Evolutionary conservation across 2,888 invertebrate genomes (phyloP).

Genomic region (Rhorus exstirpatorius): DNA sequence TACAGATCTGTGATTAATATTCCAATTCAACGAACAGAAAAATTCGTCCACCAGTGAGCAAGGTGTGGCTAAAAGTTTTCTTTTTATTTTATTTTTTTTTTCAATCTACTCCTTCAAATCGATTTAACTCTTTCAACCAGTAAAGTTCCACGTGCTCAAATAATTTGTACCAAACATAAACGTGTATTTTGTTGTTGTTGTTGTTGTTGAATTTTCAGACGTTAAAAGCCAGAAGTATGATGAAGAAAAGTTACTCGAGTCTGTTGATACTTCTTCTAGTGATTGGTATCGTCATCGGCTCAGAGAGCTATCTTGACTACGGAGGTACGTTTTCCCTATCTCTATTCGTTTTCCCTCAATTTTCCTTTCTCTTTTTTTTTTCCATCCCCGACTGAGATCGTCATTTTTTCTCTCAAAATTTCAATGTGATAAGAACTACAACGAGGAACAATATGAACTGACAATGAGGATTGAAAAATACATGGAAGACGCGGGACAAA

Average conservation of each 20-base stretch:
- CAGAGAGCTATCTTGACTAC: slow-evolving; percentile 80
- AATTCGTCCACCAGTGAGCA: no score
- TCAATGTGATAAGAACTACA: background rate
- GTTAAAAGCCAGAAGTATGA: slow-evolving; percentile 70
- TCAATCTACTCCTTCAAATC: background rate
- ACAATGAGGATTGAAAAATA: slow-evolving; percentile 12
- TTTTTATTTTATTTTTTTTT: background rate
- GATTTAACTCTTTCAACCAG: slow-evolving; percentile 1
- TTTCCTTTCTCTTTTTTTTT: background rate
- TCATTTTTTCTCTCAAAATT: slow-evolving; percentile 5
- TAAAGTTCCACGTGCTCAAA: no score
- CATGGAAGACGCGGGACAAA: background rate
- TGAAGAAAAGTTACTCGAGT: slow-evolving; percentile 71
- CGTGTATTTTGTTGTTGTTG: slow-evolving; percentile 1
- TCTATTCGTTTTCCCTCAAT: no score
- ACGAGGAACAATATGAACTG: background rate
- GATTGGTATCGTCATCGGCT: slow-evolving; percentile 72
- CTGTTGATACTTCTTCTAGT: slow-evolving; percentile 72
- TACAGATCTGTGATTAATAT: no score
- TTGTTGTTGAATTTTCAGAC: slow-evolving; percentile 49
- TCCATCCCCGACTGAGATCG: background rate
- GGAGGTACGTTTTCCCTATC: slow-evolving; percentile 73
- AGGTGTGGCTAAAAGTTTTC: no score
- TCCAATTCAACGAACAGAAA: no score
- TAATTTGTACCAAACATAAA: background rate